These are phyloP conservation scores for Biston stratarius DNA, from an alignment of 2,888 invertebrate species.

Conservation along the genomic window DNA sequence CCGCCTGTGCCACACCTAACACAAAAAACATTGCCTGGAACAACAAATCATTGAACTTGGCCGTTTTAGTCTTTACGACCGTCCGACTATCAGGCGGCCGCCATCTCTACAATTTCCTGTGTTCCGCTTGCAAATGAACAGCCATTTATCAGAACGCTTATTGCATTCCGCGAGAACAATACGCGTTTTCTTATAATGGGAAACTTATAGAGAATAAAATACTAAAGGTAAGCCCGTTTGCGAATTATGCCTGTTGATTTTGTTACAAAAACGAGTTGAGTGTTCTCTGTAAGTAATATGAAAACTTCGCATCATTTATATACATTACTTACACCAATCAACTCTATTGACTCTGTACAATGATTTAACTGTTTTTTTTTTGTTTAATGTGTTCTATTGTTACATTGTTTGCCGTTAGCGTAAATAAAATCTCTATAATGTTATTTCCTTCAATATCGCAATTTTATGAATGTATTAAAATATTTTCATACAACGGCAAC, in stretches of 20 bases:
- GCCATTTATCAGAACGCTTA: slow-evolving; percentile 34
- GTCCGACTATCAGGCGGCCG: slow-evolving; percentile 16
- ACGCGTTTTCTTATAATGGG: slow-evolving; percentile 24
- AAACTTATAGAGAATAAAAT: slow-evolving; percentile 13
- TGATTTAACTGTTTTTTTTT: no score
- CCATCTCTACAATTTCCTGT: slow-evolving; percentile 40
- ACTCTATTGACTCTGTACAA: no score
- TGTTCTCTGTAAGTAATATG: no score
- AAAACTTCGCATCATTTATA: no score
- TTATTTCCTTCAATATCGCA: no score
- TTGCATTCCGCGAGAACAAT: slow-evolving; percentile 42
- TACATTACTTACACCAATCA: no score
- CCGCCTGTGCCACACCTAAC: slow-evolving; percentile 59
- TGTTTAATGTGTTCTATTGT: no score
- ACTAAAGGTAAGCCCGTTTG: not conserved
- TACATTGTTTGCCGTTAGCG: no score
- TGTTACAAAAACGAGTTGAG: not conserved
- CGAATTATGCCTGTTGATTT: not conserved
- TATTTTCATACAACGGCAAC: no score
- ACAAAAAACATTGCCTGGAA: slow-evolving; percentile 43
- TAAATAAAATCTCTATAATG: no score
- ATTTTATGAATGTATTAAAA: no score
- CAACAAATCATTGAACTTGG: slow-evolving; percentile 51
- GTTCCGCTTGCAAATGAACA: slow-evolving; percentile 37
- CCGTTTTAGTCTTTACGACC: slow-evolving; percentile 19